phyloP scores from a whole-genome alignment of 1,140 invertebrate genomes.

The Dinothrombium tinctorium region DNA sequence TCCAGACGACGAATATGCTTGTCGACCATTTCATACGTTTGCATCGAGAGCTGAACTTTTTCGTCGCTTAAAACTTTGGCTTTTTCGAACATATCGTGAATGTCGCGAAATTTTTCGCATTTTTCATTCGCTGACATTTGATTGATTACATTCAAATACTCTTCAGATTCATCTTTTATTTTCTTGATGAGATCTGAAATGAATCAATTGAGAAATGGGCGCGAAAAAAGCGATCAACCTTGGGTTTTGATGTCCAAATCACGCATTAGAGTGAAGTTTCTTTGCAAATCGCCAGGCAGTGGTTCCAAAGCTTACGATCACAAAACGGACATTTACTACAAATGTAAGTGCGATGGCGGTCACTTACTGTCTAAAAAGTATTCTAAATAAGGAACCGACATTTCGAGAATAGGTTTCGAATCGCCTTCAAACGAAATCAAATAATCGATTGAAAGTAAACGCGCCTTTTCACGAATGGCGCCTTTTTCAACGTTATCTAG shows the following conservation, averaged over 20 bases:
- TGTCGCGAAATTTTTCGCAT: conserved; percentile 55
- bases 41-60: conserved; percentile 88
- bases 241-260: conserved; percentile 65
- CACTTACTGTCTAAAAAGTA: no score
- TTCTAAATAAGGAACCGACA: no score
- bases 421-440: no score
- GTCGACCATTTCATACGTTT: conserved; percentile 95
- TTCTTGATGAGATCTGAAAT: conserved; percentile 50
- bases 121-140: conserved; percentile 40
- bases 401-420: no score
- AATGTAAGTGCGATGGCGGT: no score
- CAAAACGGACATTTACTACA: no score
- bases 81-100: conserved; percentile 64
- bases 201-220: background rate
- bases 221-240: conserved; percentile 5
- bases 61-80: conserved; percentile 85
- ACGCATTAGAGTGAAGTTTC: conserved; percentile 85
- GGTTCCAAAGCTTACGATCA: conserved; percentile 49
- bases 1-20: conserved; percentile 88
- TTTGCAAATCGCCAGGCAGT: conserved; percentile 70
- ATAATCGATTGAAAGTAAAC: no score
- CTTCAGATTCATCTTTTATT: conserved; percentile 62
- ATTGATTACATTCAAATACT: conserved; percentile 45
- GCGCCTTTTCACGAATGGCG: no score
- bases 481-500: no score